These are phyloP conservation scores for Oscheius myriophilus DNA, from an alignment of 2,888 invertebrate genomes.

Conservation along the genomic window DNA sequence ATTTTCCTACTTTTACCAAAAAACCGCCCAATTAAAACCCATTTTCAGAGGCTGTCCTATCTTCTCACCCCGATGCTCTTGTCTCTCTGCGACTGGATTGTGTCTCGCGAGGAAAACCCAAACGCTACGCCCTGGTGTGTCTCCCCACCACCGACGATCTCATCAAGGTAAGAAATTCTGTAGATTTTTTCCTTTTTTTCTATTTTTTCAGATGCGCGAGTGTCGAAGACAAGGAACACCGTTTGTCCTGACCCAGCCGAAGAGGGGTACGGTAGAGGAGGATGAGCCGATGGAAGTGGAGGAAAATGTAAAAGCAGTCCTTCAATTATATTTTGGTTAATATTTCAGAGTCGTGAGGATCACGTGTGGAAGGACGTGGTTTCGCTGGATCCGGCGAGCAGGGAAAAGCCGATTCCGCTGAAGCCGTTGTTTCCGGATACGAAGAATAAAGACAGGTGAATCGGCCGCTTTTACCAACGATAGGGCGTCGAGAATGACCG, in stretches of 20 bases:
- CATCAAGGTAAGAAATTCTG: conserved; percentile 9
- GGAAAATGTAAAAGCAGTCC: neutral
- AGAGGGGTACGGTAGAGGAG: neutral
- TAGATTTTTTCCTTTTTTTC: neutral
- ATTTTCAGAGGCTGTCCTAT: conserved; percentile 14
- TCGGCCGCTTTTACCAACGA: neutral
- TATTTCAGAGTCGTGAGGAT: conserved; percentile 1
- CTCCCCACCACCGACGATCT: conserved; percentile 34
- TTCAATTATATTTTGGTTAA: neutral
- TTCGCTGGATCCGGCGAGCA: conserved; percentile 37
- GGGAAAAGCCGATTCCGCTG: conserved; percentile 49
- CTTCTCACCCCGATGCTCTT: conserved; percentile 24
- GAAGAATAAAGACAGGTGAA: conserved; percentile 21
- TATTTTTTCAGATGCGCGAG: conserved; percentile 12
- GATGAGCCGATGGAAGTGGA: conserved; percentile 6
- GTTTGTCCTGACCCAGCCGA: neutral
- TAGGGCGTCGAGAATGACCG: no score
- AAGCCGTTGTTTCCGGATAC: conserved; percentile 26
- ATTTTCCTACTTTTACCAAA: no score
- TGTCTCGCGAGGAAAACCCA: conserved; percentile 46
- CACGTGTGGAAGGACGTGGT: conserved; percentile 41
- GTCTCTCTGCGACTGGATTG: conserved; percentile 43
- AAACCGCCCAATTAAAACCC: no score
- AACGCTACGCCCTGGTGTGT: conserved; percentile 42
- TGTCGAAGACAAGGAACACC: conserved; percentile 7